Base-by-base conservation (phyloP, 1,140 invertebrate species). In the Drosophila rhopaloa region DNA sequence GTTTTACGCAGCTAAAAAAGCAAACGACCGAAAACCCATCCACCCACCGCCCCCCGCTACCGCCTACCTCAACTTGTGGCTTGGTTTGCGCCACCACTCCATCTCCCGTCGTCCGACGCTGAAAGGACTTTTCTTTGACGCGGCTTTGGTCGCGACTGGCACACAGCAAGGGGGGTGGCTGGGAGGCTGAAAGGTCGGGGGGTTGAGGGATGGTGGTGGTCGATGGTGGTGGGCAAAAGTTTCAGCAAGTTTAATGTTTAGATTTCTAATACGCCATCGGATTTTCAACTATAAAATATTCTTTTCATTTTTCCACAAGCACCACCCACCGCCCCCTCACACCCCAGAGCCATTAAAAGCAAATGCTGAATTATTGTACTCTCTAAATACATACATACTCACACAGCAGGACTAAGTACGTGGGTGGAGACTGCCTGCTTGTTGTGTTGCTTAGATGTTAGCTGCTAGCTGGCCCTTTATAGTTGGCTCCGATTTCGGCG, bases 211-310 rank as follows among this genome's bases (percentile, higher is more conserved):
- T 54, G 61, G 32, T n/a, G 48, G 32, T n/a, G 48, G 40, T 19
- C 11, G 24, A 6, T 47, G 54, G 68, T 54, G 55, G 47, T 76
- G 70, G 73, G 72, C 35, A 57, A 76, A 89, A 81, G 71, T 81
- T 89, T 89, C 54, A 29, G 66, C 73, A 90, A 90, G 85, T 90
- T 85, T 81, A 67, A 78, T 81, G 81, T 86, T 90, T 90, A 90
- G 85, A 90, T 90, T 90, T 90, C 85, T 90, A 84, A 90, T 84
- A 82, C 76, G 61, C 63, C 80, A 73, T 65, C 63, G 73, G 63
- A 85, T 78, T 85, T 85, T 85, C 62, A 85, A 85, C 81, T 85
- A 85, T 85, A 84, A 84, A 82, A 84, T 84, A 84, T 84, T 81
- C 58, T 73, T 81, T 76, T 81, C 60, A 72, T 61, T 56, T 63